Evolutionary conservation across 2,888 invertebrate genomes (phyloP).

Genomic region (Hipparchia semele): DNA sequence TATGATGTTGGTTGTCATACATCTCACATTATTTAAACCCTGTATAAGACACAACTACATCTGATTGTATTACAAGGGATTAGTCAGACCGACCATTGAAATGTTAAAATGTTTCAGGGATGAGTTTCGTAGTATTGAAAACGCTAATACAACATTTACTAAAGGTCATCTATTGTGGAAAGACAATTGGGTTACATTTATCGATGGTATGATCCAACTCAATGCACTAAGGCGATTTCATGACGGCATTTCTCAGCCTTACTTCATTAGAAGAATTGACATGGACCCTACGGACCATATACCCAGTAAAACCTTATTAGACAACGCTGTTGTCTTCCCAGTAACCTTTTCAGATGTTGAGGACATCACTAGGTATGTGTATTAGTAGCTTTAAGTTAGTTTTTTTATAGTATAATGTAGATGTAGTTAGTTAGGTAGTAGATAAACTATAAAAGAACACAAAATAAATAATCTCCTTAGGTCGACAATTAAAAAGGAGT

Average conservation of each 20-base stretch:
- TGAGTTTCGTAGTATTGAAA: constrained; percentile 55
- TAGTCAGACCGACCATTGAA: neutral
- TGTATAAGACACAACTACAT: neutral
- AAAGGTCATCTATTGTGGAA: constrained; percentile 82
- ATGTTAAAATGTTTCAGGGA: constrained; percentile 41
- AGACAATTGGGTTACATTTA: constrained; percentile 90
- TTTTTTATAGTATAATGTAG: no score
- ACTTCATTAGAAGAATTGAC: constrained; percentile 54
- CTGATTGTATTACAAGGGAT: no score
- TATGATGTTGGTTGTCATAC: no score
- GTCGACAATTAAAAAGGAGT: no score
- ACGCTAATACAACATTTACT: constrained; percentile 48
- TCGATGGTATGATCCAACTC: constrained; percentile 92
- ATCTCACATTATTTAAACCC: neutral
- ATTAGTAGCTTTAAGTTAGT: neutral
- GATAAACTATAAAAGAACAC: no score
- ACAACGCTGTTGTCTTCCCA: constrained; percentile 39
- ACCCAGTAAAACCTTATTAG: constrained; percentile 10
- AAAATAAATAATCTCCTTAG: no score
- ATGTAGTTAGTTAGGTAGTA: neutral
- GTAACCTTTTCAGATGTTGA: constrained; percentile 40
- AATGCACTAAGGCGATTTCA: constrained; percentile 84
- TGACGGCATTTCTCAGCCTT: constrained; percentile 85
- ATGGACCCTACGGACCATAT: constrained; percentile 52
- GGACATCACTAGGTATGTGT: neutral